Base-by-base conservation (phyloP, 2,888 invertebrate genomes). In the Spisula subtruncata region DNA sequence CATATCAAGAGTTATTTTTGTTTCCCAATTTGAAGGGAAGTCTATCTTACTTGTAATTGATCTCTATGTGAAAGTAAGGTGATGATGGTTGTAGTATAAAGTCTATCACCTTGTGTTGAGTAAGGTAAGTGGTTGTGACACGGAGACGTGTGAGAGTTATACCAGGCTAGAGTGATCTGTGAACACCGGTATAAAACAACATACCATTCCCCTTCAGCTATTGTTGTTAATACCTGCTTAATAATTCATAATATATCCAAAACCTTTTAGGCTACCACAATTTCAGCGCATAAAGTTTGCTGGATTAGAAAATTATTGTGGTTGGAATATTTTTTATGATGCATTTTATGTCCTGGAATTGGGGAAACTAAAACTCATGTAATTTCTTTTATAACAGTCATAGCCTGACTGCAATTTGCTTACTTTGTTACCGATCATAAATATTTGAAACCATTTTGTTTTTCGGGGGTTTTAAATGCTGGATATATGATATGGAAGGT, bases 381-480 rank as follows among this genome's bases (percentile, higher is more conserved):
- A 60, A 60, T 25, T 75, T 25, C 71, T 71, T 12, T 6, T 71
- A 71, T 71, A 25, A 29, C 71, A 14, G 16, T 18, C 20, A 56
- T 56, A 5, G 18, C 4, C 60, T 29, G 75, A 75, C 75, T 75
- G 35, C 75, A 75, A 35, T 75, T 60, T 75, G 75, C 32, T 75
- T 75, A 75, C 35, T 35, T 35, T 12, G n/a, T 81, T 75, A 48
- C 29, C 48, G 32, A 51, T 51, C n/a, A 71, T 35, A 71, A 46
- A 66, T 35, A 83, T 46, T 71, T 83, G 48, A 71, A 79, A 56
- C 18, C 83, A 56, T 54, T 16, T 79, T 80, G 81, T 86, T 80
- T 41, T 41, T 41, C n/a, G n/a, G 41, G 71, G 32, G 71, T 71
- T 71, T 75, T 75, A 75, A 75, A 75, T 35, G 18, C 35, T 14